phyloP scores from a whole-genome alignment of 1,140 invertebrate genomes.

The Ceratosolen solmsi region DNA sequence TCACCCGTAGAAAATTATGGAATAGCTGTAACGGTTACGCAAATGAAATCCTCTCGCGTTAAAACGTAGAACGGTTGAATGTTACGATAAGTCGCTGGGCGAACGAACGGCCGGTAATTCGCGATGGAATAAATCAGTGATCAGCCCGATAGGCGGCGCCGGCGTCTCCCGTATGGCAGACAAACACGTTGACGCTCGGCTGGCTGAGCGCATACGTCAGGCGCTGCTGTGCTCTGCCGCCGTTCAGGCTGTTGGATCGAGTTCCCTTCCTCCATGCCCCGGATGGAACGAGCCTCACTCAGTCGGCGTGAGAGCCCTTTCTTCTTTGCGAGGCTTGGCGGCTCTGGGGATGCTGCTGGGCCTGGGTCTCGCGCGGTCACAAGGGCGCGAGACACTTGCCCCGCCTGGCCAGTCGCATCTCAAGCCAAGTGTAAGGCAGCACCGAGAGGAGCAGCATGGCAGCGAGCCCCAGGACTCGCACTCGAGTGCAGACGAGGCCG shows the following conservation, averaged over 20 bases:
- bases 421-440: slow-evolving; percentile 70
- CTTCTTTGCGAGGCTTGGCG: neutral
- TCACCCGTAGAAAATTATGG: neutral
- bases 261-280: slow-evolving; percentile 27
- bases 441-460: slow-evolving; percentile 67
- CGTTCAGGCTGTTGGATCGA: slow-evolving; percentile 36
- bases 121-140: neutral
- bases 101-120: neutral
- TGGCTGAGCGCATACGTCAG: neutral
- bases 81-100: neutral
- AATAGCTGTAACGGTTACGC: no score
- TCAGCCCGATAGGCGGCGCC: neutral
- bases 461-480: slow-evolving; percentile 70
- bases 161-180: slow-evolving; percentile 53
- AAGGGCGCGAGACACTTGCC: slow-evolving; percentile 64
- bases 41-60: neutral
- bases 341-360: neutral
- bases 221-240: slow-evolving; percentile 1
- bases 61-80: neutral
- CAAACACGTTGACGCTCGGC: slow-evolving; percentile 53
- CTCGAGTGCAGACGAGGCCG: slow-evolving; percentile 68
- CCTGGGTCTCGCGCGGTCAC: slow-evolving; percentile 57
- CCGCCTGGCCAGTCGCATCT: slow-evolving; percentile 64
- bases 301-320: slow-evolving; percentile 59
- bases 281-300: slow-evolving; percentile 67